These are phyloP conservation scores for Protonemura montana DNA, from an alignment of 2,888 invertebrate genomes.

Conservation along the genomic window DNA sequence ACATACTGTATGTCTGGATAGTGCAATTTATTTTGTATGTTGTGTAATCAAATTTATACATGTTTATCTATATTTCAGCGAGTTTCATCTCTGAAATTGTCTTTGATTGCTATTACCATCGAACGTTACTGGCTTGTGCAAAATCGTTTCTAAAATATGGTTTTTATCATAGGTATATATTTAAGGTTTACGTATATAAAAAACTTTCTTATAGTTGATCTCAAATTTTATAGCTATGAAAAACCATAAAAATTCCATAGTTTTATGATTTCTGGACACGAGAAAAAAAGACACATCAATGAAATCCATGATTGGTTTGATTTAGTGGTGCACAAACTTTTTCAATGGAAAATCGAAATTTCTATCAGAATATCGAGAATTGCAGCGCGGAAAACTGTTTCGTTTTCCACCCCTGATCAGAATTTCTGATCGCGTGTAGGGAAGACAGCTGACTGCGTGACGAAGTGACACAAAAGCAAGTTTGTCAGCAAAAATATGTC, in stretches of 20 bases:
- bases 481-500: neutral
- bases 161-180: neutral
- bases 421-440: neutral
- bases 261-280: neutral
- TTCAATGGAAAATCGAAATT: neutral
- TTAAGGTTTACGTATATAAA: neutral
- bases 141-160: neutral
- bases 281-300: neutral
- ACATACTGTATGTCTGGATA: too few relatives aligned
- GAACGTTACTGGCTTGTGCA: neutral
- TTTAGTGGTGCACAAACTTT: neutral
- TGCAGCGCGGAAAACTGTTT: neutral
- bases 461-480: neutral
- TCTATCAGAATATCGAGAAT: neutral
- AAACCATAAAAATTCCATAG: neutral
- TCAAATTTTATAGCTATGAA: neutral
- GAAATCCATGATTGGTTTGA: neutral
- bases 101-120: conserved; percentile 7
- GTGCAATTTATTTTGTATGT: too few relatives aligned
- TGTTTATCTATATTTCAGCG: neutral
- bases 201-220: neutral
- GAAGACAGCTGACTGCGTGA: neutral
- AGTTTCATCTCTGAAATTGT: neutral
- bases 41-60: too few relatives aligned
- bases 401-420: neutral